These are phyloP conservation scores for Crematogaster levior DNA, from an alignment of 2,888 invertebrate species.

Conservation along the genomic window DNA sequence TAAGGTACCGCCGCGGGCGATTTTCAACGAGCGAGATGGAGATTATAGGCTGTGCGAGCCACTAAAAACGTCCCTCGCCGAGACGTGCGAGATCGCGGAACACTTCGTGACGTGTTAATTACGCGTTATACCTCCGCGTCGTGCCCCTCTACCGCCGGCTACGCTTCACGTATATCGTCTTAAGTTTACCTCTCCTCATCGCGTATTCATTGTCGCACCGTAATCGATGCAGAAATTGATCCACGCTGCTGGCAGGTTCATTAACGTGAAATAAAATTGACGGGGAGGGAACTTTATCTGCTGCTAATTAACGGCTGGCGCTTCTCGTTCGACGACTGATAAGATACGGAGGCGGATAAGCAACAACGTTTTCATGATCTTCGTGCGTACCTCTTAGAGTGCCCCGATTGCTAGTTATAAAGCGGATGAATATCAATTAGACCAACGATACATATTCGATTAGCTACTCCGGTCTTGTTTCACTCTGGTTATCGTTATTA, in stretches of 20 bases:
- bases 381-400: background rate
- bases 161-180: slow-evolving; percentile 49
- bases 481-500: slow-evolving; percentile 1
- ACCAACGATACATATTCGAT: slow-evolving; percentile 20
- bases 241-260: slow-evolving; percentile 48
- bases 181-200: slow-evolving; percentile 51
- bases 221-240: slow-evolving; percentile 55
- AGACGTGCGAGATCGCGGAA: slow-evolving; percentile 59
- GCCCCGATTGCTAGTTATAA: background rate
- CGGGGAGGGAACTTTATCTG: slow-evolving; percentile 32
- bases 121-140: slow-evolving; percentile 39
- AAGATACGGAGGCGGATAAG: slow-evolving; percentile 13
- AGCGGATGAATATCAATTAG: slow-evolving; percentile 14
- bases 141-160: slow-evolving; percentile 5
- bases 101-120: slow-evolving; percentile 66
- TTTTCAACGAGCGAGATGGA: slow-evolving; percentile 60
- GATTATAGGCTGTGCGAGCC: slow-evolving; percentile 49
- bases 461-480: slow-evolving; percentile 2
- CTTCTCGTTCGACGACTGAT: slow-evolving; percentile 13
- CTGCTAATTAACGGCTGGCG: slow-evolving; percentile 33
- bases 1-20: slow-evolving; percentile 51
- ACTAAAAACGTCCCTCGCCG: slow-evolving; percentile 58
- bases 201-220: slow-evolving; percentile 51
- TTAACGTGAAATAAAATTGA: slow-evolving; percentile 47
- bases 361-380: background rate